Base-by-base conservation (phyloP, 1,140 invertebrate species). In the Littorina saxatilis region DNA sequence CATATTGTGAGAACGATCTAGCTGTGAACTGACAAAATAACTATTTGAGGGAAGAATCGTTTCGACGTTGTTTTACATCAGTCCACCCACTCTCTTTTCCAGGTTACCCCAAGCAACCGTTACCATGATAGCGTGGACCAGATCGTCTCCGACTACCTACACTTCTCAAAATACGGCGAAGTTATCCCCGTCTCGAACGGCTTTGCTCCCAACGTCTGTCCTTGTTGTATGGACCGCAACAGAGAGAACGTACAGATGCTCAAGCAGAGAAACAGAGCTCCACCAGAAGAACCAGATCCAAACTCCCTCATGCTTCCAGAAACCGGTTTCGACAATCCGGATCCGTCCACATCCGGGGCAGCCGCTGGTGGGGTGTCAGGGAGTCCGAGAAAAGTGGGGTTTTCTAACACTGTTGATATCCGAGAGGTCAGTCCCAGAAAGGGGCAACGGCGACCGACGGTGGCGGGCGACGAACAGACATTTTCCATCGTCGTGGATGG, bases 211-310 rank as follows among this genome's bases (percentile, higher is more conserved):
- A 66, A 83, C 32, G 61, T 82, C 15, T 90, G 89, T 77, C 80
- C 88, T 0, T 90, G 89, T 81, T 90, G 89, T 79, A 85, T 80
- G 11, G 85, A 87, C 15, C 84, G 88, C 63, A 90, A 90, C 77
- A 73, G 86, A 23, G 84, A 90, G 79, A 89, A 86, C 58, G 77
- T 89, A 0, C 43, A 81, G 37, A 50, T 29, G 29, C 82, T 79
- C 58, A 55, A 72, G n/a, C 55, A 77, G 2, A 29, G 39, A n/a
- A 52, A 13, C 50, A 50, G 75, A n/a, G 58, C 58, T n/a, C 47
- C 74, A 11, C 27, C 78, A 2, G 50, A 27, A 11, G 50, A 70
- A 15, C 55, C 66, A 3, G 52, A 73, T 72, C 68, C 35, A 11
- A n/a, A 13, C 23, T 11, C 13, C 50, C 27, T 72, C 20, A 37